A percentile compares a stretch with the other conserved stretches of the same genome.
Evolutionary conservation across 2,888 invertebrate species (phyloP).

Genomic region (Chesias legatella): DNA sequence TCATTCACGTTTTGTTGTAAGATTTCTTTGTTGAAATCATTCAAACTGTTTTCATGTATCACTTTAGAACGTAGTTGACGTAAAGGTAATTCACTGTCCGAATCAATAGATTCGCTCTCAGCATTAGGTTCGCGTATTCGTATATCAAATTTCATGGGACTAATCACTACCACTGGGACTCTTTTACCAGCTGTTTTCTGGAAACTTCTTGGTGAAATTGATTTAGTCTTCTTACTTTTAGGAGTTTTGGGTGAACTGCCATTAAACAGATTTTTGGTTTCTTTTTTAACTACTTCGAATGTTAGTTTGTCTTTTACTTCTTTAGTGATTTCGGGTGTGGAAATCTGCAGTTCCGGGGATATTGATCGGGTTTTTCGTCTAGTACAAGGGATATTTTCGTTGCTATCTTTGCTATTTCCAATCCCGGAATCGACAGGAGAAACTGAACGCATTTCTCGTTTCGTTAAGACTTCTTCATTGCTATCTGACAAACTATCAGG

Average conservation of each 20-base stretch:
- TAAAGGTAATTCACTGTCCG: slow-evolving; percentile 11
- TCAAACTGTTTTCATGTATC: slow-evolving; percentile 7
- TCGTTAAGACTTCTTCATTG: slow-evolving; percentile 4
- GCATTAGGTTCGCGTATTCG: slow-evolving; percentile 2
- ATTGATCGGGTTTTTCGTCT: slow-evolving; percentile 6
- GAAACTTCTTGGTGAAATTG: slow-evolving; percentile 4
- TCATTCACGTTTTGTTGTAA: slow-evolving; percentile 47
- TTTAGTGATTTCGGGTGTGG: slow-evolving; percentile 4
- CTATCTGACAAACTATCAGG: slow-evolving; percentile 1
- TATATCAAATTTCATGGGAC: slow-evolving; percentile 8
- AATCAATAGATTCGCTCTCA: slow-evolving; percentile 11
- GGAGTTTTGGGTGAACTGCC: slow-evolving; percentile 7
- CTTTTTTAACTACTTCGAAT: neutral
- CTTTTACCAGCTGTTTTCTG: slow-evolving; percentile 6
- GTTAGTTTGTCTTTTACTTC: slow-evolving; percentile 11
- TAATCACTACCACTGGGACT: slow-evolving; percentile 12
- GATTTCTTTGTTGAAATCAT: slow-evolving; percentile 29
- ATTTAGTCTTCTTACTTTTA: slow-evolving; percentile 8
- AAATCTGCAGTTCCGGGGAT: neutral
- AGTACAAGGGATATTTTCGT: slow-evolving; percentile 1
- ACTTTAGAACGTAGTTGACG: slow-evolving; percentile 11
- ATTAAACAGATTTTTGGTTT: neutral
- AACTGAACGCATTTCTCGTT: slow-evolving; percentile 30
- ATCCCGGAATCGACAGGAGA: slow-evolving; percentile 17
- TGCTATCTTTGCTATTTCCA: slow-evolving; percentile 15